These are phyloP conservation scores for Drosophila littoralis DNA, from an alignment of 1,140 invertebrate genomes.

Conservation along the genomic window DNA sequence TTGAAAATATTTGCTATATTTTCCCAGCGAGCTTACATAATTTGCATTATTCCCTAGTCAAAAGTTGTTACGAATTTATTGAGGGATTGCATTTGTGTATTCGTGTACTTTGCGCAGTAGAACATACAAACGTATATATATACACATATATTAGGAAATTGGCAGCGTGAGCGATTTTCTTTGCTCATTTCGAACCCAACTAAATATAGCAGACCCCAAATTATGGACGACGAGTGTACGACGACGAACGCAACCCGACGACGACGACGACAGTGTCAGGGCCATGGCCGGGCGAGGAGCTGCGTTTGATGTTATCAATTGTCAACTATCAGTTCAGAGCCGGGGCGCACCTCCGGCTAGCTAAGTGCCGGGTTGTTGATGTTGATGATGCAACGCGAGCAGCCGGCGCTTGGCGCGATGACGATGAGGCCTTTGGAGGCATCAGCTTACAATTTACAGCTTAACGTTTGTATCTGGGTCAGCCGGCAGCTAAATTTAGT, in stretches of 20 bases:
- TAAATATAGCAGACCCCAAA: conserved; percentile 55
- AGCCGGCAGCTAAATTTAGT: conserved; percentile 65
- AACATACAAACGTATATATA: conserved; percentile 6
- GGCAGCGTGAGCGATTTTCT: conserved; percentile 43
- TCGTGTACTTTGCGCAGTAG: background rate
- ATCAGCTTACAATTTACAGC: conserved; percentile 21
- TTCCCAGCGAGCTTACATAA: background rate
- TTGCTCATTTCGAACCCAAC: conserved; percentile 56
- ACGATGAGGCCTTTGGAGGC: background rate
- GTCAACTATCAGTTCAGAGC: conserved; percentile 34
- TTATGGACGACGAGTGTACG: conserved; percentile 28
- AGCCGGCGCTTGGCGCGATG: conserved; percentile 17
- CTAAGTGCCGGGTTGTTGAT: conserved; percentile 10
- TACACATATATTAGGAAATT: conserved; percentile 21
- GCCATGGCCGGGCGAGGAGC: conserved; percentile 3
- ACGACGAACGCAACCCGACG: background rate
- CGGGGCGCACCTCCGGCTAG: conserved; percentile 22
- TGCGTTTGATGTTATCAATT: conserved; percentile 8
- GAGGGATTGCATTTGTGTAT: background rate
- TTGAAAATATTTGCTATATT: background rate
- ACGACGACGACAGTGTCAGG: conserved; percentile 23
- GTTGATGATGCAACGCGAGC: conserved; percentile 32
- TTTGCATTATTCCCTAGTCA: background rate
- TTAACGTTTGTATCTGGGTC: conserved; percentile 61
- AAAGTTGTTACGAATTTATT: background rate